phyloP scores from a whole-genome alignment of 1,140 invertebrate species.

The Ridgeia piscesae region DNA sequence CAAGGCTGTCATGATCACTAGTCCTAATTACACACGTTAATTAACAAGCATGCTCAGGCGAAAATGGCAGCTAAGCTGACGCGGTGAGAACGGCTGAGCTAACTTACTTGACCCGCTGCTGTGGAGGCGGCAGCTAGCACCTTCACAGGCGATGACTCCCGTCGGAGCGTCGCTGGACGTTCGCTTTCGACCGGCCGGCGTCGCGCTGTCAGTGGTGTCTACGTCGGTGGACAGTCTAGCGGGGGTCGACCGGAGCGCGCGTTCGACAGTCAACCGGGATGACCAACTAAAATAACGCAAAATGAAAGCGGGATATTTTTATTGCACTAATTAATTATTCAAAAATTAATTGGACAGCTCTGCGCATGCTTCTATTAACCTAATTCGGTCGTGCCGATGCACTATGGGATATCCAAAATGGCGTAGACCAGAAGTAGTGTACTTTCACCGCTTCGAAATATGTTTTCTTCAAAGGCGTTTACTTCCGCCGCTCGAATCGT shows the following conservation, averaged over 20 bases:
- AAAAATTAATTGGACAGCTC: slow-evolving; percentile 49
- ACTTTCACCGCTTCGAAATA: neutral
- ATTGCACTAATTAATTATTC: slow-evolving; percentile 56
- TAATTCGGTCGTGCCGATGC: neutral
- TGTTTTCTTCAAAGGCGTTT: neutral
- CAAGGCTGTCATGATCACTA: slow-evolving; percentile 27
- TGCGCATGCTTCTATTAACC: slow-evolving; percentile 50
- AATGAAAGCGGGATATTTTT: slow-evolving; percentile 50
- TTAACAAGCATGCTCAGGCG: slow-evolving; percentile 29
- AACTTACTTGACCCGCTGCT: neutral
- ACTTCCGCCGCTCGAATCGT: neutral
- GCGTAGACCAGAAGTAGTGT: neutral
- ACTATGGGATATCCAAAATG: neutral
- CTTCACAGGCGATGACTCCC: slow-evolving; percentile 11
- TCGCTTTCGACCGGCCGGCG: neutral
- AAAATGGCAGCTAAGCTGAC: slow-evolving; percentile 12
- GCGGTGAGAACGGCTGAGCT: neutral
- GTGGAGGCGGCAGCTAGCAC: neutral
- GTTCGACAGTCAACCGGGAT: slow-evolving; percentile 22
- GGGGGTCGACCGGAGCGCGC: neutral
- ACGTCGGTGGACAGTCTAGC: slow-evolving; percentile 27
- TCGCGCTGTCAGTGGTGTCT: slow-evolving; percentile 18
- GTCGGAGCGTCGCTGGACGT: slow-evolving; percentile 5
- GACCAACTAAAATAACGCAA: slow-evolving; percentile 39
- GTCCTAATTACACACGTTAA: slow-evolving; percentile 33